Conservation (phyloP, 2,113 vertebrate species). For the Planiliza haematocheilus region DNA sequence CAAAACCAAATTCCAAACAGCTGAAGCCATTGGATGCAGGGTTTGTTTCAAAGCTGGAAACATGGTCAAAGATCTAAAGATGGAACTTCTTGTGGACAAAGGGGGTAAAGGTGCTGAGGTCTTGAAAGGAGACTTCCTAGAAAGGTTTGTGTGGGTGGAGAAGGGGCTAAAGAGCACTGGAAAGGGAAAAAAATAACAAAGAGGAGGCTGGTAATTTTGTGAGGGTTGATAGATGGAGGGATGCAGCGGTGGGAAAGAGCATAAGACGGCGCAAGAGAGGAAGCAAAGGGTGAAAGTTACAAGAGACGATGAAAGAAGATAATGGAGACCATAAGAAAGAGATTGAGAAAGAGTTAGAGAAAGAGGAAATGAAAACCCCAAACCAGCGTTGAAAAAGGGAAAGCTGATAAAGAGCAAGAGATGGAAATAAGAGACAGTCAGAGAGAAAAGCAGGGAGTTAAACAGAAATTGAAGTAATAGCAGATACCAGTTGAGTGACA, state of each 20-base stretch:
- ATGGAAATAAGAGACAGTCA: not conserved
- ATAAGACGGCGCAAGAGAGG: slow-evolving; percentile 25
- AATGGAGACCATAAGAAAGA: slow-evolving; percentile 1
- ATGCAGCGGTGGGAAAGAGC: slow-evolving; percentile 29
- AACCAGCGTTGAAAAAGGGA: not conserved
- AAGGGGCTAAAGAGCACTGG: not conserved
- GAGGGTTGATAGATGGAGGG: slow-evolving; percentile 43
- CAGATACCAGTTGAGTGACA: slow-evolving; percentile 8
- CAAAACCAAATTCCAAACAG: slow-evolving; percentile 3
- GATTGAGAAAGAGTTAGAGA: not conserved
- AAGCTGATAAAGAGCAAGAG: slow-evolving; percentile 18
- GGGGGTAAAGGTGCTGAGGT: not conserved
- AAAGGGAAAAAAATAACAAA: slow-evolving; percentile 42
- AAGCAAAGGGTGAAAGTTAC: slow-evolving; percentile 37
- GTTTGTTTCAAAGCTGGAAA: not conserved
- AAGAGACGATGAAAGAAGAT: slow-evolving; percentile 37
- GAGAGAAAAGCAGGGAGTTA: not conserved
- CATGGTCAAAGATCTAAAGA: not conserved
- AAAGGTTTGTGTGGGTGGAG: slow-evolving; percentile 20
- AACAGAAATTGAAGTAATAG: slow-evolving; percentile 18
- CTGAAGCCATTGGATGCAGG: not conserved
- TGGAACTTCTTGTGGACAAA: not conserved
- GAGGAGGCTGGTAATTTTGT: slow-evolving; percentile 25
- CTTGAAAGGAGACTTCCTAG: slow-evolving; percentile 18
- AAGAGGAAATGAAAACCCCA: slow-evolving; percentile 24